phyloP scores from a whole-genome alignment of 2,113 vertebrate genomes.

The Gallinago paraguaiae region DNA sequence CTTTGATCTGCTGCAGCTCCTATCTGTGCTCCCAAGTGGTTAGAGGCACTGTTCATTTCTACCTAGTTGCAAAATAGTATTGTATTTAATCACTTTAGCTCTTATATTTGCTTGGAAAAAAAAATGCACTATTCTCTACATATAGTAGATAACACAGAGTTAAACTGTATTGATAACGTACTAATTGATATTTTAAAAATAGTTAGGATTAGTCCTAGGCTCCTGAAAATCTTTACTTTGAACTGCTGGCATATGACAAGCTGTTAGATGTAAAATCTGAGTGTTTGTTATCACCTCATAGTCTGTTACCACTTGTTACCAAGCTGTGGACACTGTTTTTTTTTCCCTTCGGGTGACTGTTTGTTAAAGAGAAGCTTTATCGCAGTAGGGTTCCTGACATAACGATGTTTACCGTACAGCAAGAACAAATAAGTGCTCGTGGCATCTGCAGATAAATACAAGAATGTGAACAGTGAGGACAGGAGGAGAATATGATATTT shows the following conservation, averaged over 20 bases:
- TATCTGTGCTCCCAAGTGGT: not conserved
- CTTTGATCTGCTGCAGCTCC: not conserved
- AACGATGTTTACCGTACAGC: not conserved
- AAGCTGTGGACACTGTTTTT: not conserved
- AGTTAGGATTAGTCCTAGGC: not conserved
- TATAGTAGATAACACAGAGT: not conserved
- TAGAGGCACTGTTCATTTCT: not conserved
- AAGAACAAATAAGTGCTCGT: constrained; percentile 26
- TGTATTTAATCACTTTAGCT: not conserved
- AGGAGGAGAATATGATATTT: constrained; percentile 34
- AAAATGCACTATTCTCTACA: not conserved
- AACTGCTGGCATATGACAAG: not conserved
- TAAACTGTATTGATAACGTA: not conserved
- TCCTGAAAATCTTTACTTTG: constrained; percentile 5
- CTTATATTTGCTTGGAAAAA: not conserved
- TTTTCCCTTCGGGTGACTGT: not conserved
- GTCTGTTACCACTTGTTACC: not conserved
- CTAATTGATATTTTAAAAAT: not conserved
- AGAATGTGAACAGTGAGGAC: constrained; percentile 21
- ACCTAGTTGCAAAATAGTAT: not conserved
- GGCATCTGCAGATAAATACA: constrained; percentile 44
- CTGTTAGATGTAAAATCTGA: not conserved
- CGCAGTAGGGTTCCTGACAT: not conserved
- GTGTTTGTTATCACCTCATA: not conserved
- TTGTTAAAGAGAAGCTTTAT: constrained; percentile 13